Evolutionary conservation across 2,888 invertebrate species (phyloP), one percentile per base, ranked within the genome.

Genomic region (Tinea semifulvella): DNA sequence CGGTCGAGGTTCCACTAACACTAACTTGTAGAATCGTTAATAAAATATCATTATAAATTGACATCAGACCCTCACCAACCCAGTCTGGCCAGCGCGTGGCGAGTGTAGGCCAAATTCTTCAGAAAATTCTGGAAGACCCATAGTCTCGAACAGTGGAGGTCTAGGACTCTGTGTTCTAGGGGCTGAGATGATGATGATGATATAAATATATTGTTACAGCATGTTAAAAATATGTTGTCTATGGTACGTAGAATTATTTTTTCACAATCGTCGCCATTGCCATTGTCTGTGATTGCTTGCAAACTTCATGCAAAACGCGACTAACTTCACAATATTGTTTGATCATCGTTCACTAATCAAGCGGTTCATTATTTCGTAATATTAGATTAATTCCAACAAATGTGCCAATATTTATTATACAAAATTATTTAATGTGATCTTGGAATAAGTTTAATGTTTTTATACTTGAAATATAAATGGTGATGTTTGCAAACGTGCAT

Each of bases 311-410:
- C 42, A 44, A 46, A 27, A 20, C 44, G 46, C 45, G 44, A 28
- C 50, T 47, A 48, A 50, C 47, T 52, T 50, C 49, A 51, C 60
- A 59, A 60, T 75, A 74, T 70, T 77, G 73, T 76, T 74, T 61
- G 72, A 74, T 73, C 74, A 73, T 76, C 75, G 71, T 68, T 68
- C 70, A 66, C 69, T 66, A 65, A 69, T 73, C 70, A 71, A 75
- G 79, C 76, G 74, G 76, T 74, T 66, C 61, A 64, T 59, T 68
- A 70, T 63, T 68, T 65, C 61, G 56, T 65, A 65, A 65, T 69
- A 68, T 64, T 65, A 61, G 60, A 60, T 57, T 63, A 55, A 58
- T 65, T 67, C 69, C 62, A 52, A 55, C 61, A 68, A 62, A 65
- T 70, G 68, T 70, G 69, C 67, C 68, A 70, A 69, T 67, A 63